Evolutionary conservation across 2,113 vertebrate genomes (phyloP).

Genomic region (Paraplagusia blochii): DNA sequence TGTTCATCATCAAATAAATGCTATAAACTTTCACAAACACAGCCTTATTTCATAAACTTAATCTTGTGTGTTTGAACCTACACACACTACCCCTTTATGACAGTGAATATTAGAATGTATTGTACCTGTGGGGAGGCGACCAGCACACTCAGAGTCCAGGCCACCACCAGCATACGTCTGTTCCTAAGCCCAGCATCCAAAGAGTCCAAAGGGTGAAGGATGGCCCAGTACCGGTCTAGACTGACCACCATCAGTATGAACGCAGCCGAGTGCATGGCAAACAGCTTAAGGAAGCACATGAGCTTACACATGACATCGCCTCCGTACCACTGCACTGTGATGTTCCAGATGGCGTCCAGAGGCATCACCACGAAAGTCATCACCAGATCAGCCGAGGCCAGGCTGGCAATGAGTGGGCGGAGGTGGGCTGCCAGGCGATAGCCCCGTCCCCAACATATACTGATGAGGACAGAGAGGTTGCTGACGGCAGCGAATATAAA

Average conservation of each 20-base stretch:
- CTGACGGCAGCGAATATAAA: conserved; percentile 68
- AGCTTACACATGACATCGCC: conserved; percentile 70
- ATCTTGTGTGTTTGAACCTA: no score
- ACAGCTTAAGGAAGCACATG: conserved; percentile 73
- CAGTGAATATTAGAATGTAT: not conserved
- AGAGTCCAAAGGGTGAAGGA: conserved; percentile 71
- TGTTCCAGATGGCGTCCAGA: conserved; percentile 72
- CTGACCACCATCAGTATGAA: conserved; percentile 76
- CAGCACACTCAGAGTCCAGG: conserved; percentile 70
- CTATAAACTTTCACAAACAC: no score
- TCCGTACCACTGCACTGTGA: conserved; percentile 73
- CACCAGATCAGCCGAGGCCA: conserved; percentile 68
- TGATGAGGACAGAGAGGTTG: conserved; percentile 70
- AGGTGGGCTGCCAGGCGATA: conserved; percentile 68
- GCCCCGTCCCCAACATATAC: conserved; percentile 63
- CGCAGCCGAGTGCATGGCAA: conserved; percentile 72
- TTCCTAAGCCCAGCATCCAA: conserved; percentile 65
- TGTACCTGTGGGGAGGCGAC: conserved; percentile 71
- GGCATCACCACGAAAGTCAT: conserved; percentile 77
- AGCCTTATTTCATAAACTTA: no score
- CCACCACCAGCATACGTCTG: conserved; percentile 68
- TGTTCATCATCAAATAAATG: no score
- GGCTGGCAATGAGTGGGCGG: conserved; percentile 64
- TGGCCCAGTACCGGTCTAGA: conserved; percentile 71
- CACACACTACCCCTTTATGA: no score